phyloP scores from a whole-genome alignment of 2,797 vertebrate genomes.

The Melanotaenia nigrans region DNA sequence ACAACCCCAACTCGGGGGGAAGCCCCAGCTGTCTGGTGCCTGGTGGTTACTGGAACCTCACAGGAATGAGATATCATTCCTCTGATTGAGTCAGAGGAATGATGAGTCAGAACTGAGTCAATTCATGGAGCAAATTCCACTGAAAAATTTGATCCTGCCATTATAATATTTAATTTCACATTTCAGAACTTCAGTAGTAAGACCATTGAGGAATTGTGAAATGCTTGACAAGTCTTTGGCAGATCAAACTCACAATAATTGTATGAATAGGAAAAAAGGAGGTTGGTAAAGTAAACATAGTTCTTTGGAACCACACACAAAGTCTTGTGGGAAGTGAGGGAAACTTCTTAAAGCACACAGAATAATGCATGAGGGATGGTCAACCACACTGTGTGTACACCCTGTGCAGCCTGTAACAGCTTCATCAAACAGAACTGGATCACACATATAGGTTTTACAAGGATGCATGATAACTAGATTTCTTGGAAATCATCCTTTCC shows the following conservation, averaged over 20 bases:
- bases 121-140: slow-evolving; percentile 48
- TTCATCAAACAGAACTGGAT: slow-evolving; percentile 21
- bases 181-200: slow-evolving; percentile 35
- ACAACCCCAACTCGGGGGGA: no score
- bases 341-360: slow-evolving; percentile 39
- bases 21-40: slow-evolving; percentile 13
- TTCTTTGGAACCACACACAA: slow-evolving; percentile 52
- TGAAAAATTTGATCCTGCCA: slow-evolving; percentile 34
- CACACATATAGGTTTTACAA: slow-evolving; percentile 35
- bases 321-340: slow-evolving; percentile 39
- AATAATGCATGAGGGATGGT: slow-evolving; percentile 51
- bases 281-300: slow-evolving; percentile 57
- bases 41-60: slow-evolving; percentile 42
- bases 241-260: slow-evolving; percentile 57
- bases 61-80: slow-evolving; percentile 44
- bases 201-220: slow-evolving; percentile 17
- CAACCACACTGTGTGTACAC: slow-evolving; percentile 38
- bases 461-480: slow-evolving; percentile 29
- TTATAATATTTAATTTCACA: slow-evolving; percentile 54
- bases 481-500: slow-evolving; percentile 18
- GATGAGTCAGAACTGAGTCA: background rate
- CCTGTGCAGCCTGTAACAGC: slow-evolving; percentile 32
- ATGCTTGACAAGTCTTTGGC: slow-evolving; percentile 24
- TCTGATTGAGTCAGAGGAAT: slow-evolving; percentile 46
- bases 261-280: slow-evolving; percentile 31